Percentiles rank a stretch among this genome's conserved stretches.
Conservation (phyloP, 2,113 vertebrate genomes). For the Rhagologus leucostigma region DNA sequence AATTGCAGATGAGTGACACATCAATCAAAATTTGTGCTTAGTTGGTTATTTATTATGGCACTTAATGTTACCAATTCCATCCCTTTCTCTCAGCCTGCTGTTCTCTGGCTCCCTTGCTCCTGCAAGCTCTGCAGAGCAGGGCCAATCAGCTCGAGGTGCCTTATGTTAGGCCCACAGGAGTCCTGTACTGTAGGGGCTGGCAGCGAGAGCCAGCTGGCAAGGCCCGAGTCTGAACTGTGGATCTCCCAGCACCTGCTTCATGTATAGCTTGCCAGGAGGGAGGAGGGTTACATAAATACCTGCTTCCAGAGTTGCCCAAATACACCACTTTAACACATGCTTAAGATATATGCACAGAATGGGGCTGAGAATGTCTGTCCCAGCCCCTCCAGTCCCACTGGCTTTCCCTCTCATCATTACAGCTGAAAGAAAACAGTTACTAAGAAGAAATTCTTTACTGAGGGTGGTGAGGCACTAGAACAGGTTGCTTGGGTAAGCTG, state of each 20-base stretch:
- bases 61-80: not conserved
- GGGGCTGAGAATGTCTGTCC: not conserved
- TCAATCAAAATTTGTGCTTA: not conserved
- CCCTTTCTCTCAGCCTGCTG: not conserved
- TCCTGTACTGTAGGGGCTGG: not conserved
- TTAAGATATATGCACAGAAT: not conserved
- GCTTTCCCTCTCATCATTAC: not conserved
- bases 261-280: not conserved
- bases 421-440: not conserved
- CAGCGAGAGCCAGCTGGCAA: not conserved
- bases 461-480: not conserved
- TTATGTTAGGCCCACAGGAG: not conserved
- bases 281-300: not conserved
- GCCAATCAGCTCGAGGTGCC: accelerated
- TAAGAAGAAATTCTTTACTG: not conserved
- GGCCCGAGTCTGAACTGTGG: not conserved
- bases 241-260: not conserved
- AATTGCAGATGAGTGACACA: not conserved
- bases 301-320: not conserved
- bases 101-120: not conserved
- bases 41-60: not conserved
- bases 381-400: not conserved
- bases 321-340: not conserved
- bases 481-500: not conserved
- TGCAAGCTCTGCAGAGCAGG: not conserved